A percentile compares a stretch with the other conserved stretches of the same genome.
phyloP scores from a whole-genome alignment of 2,113 vertebrate genomes.

The Ammodytes dubius region DNA sequence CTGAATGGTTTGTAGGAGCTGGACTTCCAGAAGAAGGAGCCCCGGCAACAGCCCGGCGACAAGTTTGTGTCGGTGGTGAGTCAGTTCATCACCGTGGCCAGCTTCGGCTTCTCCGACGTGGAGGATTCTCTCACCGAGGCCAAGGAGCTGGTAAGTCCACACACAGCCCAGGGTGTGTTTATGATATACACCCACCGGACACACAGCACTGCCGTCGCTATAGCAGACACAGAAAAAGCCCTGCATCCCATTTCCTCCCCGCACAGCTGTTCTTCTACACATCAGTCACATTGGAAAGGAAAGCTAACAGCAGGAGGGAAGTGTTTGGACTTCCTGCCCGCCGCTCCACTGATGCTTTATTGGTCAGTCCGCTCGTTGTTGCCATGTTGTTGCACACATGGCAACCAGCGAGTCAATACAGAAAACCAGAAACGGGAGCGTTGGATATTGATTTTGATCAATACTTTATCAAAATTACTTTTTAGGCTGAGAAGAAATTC shows the following conservation, averaged over 20 bases:
- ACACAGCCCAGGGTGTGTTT: neutral
- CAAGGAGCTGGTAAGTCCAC: slow-evolving; percentile 92
- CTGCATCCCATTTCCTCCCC: slow-evolving; percentile 40
- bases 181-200: neutral
- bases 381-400: slow-evolving; percentile 8
- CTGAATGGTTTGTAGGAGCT: slow-evolving; percentile 86
- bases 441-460: slow-evolving; percentile 28
- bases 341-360: slow-evolving; percentile 37
- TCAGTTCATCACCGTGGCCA: slow-evolving; percentile 97
- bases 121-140: slow-evolving; percentile 96
- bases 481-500: neutral
- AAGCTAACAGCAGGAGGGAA: slow-evolving; percentile 60
- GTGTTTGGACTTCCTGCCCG: slow-evolving; percentile 60
- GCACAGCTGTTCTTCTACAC: slow-evolving; percentile 53
- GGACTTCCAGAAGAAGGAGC: slow-evolving; percentile 93
- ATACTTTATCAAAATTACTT: neutral
- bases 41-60: slow-evolving; percentile 88
- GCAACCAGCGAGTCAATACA: slow-evolving; percentile 15
- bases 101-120: slow-evolving; percentile 98
- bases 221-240: slow-evolving; percentile 27
- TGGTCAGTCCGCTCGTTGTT: slow-evolving; percentile 3
- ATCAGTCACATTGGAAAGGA: slow-evolving; percentile 45
- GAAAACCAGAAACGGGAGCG: slow-evolving; percentile 29
- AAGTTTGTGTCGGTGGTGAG: slow-evolving; percentile 98
- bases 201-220: slow-evolving; percentile 1